phyloP scores from a whole-genome alignment of 2,888 invertebrate species.

The Agrochola circellaris region DNA sequence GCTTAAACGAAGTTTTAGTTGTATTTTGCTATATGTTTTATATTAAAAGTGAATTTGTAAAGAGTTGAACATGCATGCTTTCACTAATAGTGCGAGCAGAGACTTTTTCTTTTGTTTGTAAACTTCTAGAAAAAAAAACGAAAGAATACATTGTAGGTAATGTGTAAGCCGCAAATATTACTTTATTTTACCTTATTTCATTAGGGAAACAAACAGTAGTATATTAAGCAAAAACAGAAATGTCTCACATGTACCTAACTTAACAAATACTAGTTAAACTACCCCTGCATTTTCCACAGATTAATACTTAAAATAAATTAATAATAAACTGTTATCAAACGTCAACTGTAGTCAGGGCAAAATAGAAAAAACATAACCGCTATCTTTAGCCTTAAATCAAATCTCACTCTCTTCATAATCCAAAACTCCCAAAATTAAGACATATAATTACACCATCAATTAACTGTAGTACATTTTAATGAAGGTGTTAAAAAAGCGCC shows the following conservation, averaged over 20 bases:
- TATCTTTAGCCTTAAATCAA: background rate
- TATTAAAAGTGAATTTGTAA: background rate
- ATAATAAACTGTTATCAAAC: background rate
- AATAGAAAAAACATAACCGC: background rate
- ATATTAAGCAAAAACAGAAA: background rate
- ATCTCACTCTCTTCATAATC: constrained; percentile 7
- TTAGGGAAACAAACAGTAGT: background rate
- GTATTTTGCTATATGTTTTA: background rate
- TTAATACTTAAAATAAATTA: background rate
- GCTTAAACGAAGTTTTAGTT: background rate
- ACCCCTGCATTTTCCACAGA: too few species aligned
- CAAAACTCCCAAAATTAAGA: constrained; percentile 40
- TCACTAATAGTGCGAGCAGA: background rate
- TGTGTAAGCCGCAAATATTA: background rate
- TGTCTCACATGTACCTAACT: too few species aligned
- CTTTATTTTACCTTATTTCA: background rate
- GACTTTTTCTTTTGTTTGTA: background rate
- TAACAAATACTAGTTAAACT: too few species aligned
- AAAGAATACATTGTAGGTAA: background rate
- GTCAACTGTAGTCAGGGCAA: background rate
- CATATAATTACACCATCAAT: constrained; percentile 76
- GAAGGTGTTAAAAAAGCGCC: constrained; percentile 86
- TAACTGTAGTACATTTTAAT: constrained; percentile 84
- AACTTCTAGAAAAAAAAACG: background rate
- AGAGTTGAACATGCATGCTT: background rate